phyloP scores from a whole-genome alignment of 1,140 invertebrate genomes.

The Coenobita brevimanus region DNA sequence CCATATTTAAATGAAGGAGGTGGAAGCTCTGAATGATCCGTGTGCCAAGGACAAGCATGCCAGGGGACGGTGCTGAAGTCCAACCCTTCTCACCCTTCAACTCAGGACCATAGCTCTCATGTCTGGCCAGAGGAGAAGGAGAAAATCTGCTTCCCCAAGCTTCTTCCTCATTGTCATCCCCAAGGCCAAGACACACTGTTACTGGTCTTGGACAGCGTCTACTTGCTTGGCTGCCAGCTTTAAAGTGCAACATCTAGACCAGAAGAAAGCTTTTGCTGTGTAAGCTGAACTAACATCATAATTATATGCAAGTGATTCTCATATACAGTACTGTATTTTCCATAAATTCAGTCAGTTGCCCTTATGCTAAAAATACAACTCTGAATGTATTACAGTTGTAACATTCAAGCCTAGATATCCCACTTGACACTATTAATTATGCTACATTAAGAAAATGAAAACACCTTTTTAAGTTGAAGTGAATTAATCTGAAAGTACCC shows the following conservation, averaged over 20 bases:
- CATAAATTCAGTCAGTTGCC: too few relatives aligned
- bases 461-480: too few relatives aligned
- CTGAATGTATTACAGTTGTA: too few relatives aligned
- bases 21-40: constrained; percentile 49
- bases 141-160: not conserved
- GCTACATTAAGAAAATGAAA: too few relatives aligned
- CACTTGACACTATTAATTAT: too few relatives aligned
- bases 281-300: not conserved
- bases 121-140: constrained; percentile 3
- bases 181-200: constrained; percentile 49
- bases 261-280: not conserved
- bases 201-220: constrained; percentile 47
- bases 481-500: too few relatives aligned
- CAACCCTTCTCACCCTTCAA: constrained; percentile 8
- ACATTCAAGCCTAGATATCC: too few relatives aligned
- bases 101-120: constrained; percentile 22
- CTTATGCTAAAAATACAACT: too few relatives aligned
- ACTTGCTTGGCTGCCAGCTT: constrained; percentile 1
- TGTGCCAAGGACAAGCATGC: constrained; percentile 30
- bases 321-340: not conserved
- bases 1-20: constrained; percentile 42
- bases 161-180: constrained; percentile 26
- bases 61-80: constrained; percentile 7
- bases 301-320: not conserved
- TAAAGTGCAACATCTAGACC: constrained; percentile 62